Evolutionary conservation across 2,113 vertebrate genomes (phyloP).

Genomic region (Limanda limanda): DNA sequence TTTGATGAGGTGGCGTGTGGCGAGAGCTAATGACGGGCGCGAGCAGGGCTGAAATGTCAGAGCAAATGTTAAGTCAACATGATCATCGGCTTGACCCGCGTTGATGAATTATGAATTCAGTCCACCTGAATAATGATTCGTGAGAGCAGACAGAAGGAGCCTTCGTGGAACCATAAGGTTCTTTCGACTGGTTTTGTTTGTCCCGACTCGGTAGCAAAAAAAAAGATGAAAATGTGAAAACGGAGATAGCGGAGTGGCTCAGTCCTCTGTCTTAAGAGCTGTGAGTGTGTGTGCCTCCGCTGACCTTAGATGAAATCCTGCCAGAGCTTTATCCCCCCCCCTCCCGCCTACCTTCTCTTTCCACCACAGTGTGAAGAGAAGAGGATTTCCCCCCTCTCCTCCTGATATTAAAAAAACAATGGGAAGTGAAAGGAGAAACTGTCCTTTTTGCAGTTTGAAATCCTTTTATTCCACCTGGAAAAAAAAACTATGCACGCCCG

Average conservation of each 20-base stretch:
- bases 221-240: slow-evolving; percentile 35
- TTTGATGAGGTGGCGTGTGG: slow-evolving; percentile 75
- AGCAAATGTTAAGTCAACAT: slow-evolving; percentile 83
- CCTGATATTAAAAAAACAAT: slow-evolving; percentile 31
- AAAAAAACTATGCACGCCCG: slow-evolving; percentile 32
- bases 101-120: slow-evolving; percentile 76
- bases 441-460: slow-evolving; percentile 8
- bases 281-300: slow-evolving; percentile 4
- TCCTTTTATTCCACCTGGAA: slow-evolving; percentile 14
- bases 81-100: slow-evolving; percentile 69
- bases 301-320: slow-evolving; percentile 56
- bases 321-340: slow-evolving; percentile 33
- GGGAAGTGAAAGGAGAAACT: slow-evolving; percentile 22
- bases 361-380: slow-evolving; percentile 44
- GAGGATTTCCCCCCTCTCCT: slow-evolving; percentile 50
- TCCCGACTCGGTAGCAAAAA: slow-evolving; percentile 19
- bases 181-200: slow-evolving; percentile 6
- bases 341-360: slow-evolving; percentile 27
- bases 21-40: slow-evolving; percentile 76
- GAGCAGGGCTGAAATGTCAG: slow-evolving; percentile 78
- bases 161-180: slow-evolving; percentile 21
- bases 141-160: slow-evolving; percentile 17
- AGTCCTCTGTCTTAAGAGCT: slow-evolving; percentile 39
- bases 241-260: slow-evolving; percentile 32
- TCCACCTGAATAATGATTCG: slow-evolving; percentile 66